These are phyloP conservation scores for Pilophorus perplexus DNA, from an alignment of 2,888 invertebrate species.

Conservation along the genomic window DNA sequence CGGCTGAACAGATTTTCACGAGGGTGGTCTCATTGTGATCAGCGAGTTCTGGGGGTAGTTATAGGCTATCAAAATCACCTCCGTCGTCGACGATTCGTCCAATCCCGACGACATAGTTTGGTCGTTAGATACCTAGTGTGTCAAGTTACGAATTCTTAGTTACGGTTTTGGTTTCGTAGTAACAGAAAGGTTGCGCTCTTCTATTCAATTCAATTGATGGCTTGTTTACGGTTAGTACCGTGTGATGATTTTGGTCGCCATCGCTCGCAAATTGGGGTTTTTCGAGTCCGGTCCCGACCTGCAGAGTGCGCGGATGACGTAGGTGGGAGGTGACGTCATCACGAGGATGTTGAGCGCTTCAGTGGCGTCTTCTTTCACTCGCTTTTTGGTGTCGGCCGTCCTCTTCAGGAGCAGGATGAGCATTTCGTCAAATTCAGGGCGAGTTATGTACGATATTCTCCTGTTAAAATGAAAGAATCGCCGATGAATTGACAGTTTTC, in stretches of 20 bases:
- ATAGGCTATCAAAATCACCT: too few species aligned
- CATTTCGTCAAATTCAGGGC: conserved; percentile 38
- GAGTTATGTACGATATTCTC: conserved; percentile 22
- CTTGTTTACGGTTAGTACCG: too few species aligned
- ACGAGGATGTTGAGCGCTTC: conserved; percentile 28
- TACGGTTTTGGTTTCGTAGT: too few species aligned
- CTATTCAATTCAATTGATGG: too few species aligned
- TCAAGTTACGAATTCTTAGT: too few species aligned
- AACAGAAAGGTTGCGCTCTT: too few species aligned
- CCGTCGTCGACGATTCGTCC: too few species aligned
- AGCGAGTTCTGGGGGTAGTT: too few species aligned
- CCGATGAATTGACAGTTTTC: not conserved
- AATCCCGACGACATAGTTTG: too few species aligned
- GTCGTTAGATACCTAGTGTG: too few species aligned
- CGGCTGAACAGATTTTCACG: too few species aligned
- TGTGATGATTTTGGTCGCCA: conserved; percentile 21
- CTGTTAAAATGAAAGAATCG: not conserved
- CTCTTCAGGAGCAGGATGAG: conserved; percentile 14
- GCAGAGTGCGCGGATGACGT: conserved; percentile 22
- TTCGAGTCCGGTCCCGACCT: conserved; percentile 21
- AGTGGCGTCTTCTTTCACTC: conserved; percentile 14
- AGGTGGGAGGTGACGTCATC: conserved; percentile 17
- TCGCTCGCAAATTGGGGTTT: conserved; percentile 5
- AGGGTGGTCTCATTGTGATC: too few species aligned
- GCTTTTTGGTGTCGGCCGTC: conserved; percentile 24